These are phyloP conservation scores for Athalia rosae DNA, from an alignment of 2,888 invertebrate genomes.

Conservation along the genomic window DNA sequence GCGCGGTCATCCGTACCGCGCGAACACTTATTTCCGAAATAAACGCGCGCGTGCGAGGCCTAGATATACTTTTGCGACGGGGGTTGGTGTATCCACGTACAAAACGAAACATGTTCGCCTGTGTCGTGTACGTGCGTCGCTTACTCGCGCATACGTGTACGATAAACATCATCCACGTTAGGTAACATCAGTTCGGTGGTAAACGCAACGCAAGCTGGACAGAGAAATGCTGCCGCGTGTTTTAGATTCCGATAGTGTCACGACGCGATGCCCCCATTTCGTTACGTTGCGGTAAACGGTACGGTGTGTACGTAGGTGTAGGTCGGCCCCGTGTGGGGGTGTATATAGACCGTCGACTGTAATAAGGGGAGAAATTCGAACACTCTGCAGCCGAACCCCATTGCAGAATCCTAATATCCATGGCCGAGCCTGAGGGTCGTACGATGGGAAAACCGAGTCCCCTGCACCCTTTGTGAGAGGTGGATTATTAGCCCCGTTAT, in stretches of 20 bases:
- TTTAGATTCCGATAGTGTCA: slow-evolving; percentile 32
- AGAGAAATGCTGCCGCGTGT: slow-evolving; percentile 6
- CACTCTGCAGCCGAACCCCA: too few species aligned
- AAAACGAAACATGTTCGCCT: too few species aligned
- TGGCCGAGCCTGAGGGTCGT: not conserved
- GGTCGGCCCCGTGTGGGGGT: too few species aligned
- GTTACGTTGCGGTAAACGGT: too few species aligned
- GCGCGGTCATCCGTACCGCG: not conserved
- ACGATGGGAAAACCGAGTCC: slow-evolving; percentile 8
- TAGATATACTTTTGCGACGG: too few species aligned
- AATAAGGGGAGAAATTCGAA: too few species aligned
- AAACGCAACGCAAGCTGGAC: slow-evolving; percentile 18
- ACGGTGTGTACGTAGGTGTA: too few species aligned
- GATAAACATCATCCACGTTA: not conserved
- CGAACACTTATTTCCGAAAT: not conserved
- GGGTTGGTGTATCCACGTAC: too few species aligned
- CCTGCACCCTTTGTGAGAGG: slow-evolving; percentile 11
- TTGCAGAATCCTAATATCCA: not conserved
- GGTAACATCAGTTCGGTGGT: slow-evolving; percentile 7
- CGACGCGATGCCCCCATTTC: slow-evolving; percentile 25
- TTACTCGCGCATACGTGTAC: not conserved
- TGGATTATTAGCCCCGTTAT: slow-evolving; percentile 36
- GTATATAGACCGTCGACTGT: too few species aligned
- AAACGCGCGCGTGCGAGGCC: not conserved
- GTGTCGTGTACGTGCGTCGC: too few species aligned